Percentiles rank a stretch among this genome's conserved stretches.
Conservation (phyloP, 2,797 vertebrate species). For the Trematomus bernacchii region DNA sequence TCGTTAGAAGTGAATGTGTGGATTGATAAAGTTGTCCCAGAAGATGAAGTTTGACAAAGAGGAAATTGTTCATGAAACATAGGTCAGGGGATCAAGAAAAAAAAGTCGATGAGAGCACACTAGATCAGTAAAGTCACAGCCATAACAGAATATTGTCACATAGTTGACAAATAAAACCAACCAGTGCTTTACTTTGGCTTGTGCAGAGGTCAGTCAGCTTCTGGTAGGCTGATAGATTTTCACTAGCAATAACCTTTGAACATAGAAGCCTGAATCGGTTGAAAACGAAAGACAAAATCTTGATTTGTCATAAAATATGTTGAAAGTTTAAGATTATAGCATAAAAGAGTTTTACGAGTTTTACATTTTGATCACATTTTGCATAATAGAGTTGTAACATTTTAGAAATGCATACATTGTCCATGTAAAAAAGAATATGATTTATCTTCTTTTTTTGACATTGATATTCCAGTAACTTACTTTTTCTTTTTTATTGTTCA, state of each 20-base stretch:
- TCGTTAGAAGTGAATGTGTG: not conserved
- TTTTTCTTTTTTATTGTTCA: not conserved
- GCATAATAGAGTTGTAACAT: not conserved
- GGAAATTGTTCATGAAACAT: slow-evolving; percentile 2
- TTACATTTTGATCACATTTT: too few relatives aligned
- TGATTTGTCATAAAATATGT: too few relatives aligned
- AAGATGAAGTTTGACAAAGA: not conserved
- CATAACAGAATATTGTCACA: not conserved
- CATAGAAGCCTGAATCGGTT: too few relatives aligned
- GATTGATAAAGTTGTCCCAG: not conserved
- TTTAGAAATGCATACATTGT: not conserved
- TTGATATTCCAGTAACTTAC: not conserved
- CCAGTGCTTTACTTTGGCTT: not conserved
- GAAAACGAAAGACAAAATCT: too few relatives aligned
- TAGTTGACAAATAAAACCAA: not conserved
- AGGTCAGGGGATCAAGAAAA: not conserved
- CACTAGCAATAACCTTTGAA: not conserved
- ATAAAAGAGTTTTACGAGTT: too few relatives aligned
- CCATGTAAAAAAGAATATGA: not conserved
- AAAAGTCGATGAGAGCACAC: not conserved
- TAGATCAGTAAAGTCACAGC: not conserved
- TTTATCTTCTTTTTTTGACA: too few relatives aligned
- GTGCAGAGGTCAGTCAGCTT: slow-evolving; percentile 9
- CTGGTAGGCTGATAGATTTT: slow-evolving; percentile 11
- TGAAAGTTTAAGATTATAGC: too few relatives aligned